Evolutionary conservation across 2,888 invertebrate species (phyloP).

Genomic region (Willowsia nigromaculata): DNA sequence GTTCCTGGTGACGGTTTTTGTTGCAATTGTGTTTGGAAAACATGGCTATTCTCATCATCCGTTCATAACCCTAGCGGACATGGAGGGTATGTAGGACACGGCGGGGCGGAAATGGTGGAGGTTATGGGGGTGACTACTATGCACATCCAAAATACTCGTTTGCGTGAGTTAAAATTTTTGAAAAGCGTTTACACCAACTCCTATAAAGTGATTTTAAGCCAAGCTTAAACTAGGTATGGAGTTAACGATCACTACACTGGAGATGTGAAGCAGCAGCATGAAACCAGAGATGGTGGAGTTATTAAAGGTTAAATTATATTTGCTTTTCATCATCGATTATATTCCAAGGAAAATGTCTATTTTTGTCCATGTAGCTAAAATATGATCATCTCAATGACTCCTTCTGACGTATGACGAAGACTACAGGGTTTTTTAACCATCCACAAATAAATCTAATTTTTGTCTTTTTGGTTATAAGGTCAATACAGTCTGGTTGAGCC

Average conservation of each 20-base stretch:
- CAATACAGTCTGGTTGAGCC: constrained; percentile 88
- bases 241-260: constrained; percentile 76
- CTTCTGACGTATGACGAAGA: too few species aligned
- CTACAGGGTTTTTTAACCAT: too few species aligned
- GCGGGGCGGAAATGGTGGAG: constrained; percentile 59
- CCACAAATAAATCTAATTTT: too few species aligned
- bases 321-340: too few species aligned
- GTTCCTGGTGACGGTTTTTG: constrained; percentile 50
- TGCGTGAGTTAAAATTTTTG: constrained; percentile 7
- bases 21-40: constrained; percentile 64
- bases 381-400: too few species aligned
- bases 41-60: constrained; percentile 74
- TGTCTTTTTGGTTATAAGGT: too few species aligned
- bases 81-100: constrained; percentile 66
- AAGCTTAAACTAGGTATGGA: constrained; percentile 54
- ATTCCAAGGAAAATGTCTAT: too few species aligned
- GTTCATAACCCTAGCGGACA: constrained; percentile 71
- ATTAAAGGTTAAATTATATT: constrained; percentile 5
- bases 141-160: constrained; percentile 70
- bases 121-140: constrained; percentile 68
- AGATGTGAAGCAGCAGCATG: constrained; percentile 84
- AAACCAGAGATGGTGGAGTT: constrained; percentile 86
- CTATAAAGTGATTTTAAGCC: neutral
- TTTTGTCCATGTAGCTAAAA: too few species aligned
- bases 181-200: neutral